Conservation (phyloP, 2,113 vertebrate genomes). For the Zapus hudsonius region DNA sequence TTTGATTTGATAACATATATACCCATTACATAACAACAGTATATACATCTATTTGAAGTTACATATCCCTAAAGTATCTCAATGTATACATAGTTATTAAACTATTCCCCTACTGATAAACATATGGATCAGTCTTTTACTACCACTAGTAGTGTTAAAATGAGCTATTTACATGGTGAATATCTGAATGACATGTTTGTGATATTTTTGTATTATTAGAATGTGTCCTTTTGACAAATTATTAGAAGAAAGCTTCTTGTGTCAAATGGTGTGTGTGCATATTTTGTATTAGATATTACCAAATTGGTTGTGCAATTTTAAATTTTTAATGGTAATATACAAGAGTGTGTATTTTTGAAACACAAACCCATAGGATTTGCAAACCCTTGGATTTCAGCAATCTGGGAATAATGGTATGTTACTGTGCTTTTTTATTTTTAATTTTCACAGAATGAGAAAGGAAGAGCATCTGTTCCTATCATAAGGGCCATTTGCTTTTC, state of each 20-base stretch:
- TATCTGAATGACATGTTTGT: neutral
- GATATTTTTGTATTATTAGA: neutral
- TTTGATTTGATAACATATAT: neutral
- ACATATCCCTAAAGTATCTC: neutral
- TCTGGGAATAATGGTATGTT: neutral
- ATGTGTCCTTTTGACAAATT: neutral
- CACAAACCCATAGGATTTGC: neutral
- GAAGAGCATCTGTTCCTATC: neutral
- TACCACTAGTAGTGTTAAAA: no score
- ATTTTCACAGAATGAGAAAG: neutral
- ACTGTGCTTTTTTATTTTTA: neutral
- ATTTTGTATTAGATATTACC: neutral
- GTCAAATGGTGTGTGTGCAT: neutral
- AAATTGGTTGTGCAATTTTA: neutral
- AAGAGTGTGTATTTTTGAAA: neutral
- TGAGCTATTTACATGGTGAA: neutral
- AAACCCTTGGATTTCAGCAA: neutral
- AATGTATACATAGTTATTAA: neutral
- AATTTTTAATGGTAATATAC: neutral
- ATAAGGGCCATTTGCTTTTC: neutral
- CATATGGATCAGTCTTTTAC: neutral
- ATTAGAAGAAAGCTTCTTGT: neutral
- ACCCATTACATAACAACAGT: neutral
- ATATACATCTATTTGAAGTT: neutral
- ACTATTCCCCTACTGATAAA: neutral